Evolutionary conservation across 2,888 invertebrate species (phyloP), one percentile per base, ranked within the genome.

Genomic region (Platycheirus rosarum): DNA sequence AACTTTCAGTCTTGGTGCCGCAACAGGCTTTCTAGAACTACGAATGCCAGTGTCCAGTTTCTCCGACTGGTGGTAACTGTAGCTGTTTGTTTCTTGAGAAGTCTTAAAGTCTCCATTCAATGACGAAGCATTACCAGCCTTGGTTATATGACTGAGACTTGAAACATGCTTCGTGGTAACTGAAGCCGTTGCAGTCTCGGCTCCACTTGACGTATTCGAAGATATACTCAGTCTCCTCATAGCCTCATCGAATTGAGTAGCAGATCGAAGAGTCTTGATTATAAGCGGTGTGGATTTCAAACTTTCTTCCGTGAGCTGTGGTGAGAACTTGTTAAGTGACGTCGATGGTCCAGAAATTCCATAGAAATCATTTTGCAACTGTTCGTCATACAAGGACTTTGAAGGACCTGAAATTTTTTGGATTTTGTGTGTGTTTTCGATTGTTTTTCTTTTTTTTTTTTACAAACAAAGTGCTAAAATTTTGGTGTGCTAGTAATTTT

Each of bases 211-310:
- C n/a, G 88, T 88, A 75, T 87, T 85, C 62, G 89, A 89, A 14
- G 88, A 88, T 84, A 89, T 88, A 85, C 89, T 89, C 51, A 90
- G 80, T 11, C 89, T 88, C 32, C 89, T 87, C 89, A 90, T 90
- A 32, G 90, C 89, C 78, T 90, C 91, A 85, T 91, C 90, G 84
- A 90, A 91, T 84, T 90, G 89, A 77, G 85, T 90, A 20, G 90
- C 89, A 13, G 90, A 90, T 13, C 89, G 89, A 85, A 91, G 88
- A 0, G 91, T 91, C 78, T 87, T 88, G 86, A 91, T 91, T 23
- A 91, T 91, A 9, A 91, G 86, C 9, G 91, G 89, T 0, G 91
- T 91, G 20, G 91, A 91, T 85, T 91, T 91, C 40, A 91, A 84
- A 8, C 89, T 88, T 68, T 89, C 88, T 69, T 88, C 89, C 3